Base-by-base conservation (phyloP, 2,888 invertebrate species). In the Bursaphelenchus okinawaensis region DNA sequence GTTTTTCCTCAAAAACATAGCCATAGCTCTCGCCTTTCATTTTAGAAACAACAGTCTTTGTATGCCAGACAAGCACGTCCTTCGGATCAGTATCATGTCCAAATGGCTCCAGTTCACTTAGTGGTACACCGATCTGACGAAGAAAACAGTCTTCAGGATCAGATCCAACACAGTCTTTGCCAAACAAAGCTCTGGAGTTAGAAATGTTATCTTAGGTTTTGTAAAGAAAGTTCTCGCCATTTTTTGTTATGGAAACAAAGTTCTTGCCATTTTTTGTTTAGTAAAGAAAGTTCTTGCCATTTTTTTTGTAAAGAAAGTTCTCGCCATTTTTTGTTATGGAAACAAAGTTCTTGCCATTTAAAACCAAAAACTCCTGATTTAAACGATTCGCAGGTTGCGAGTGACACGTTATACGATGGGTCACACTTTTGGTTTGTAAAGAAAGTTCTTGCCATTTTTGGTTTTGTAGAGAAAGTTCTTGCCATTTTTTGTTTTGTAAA, bases 131-230 rank as follows among this genome's bases (percentile, higher is more conserved):
- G 55, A 72, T 67, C 28, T 71, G 72, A 0, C 51, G 31, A 0
- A 72, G 66, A 56, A 72, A 72, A 52, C 72, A 72, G 6, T 66
- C 55, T 57, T 72, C 72, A 7, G 72, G 72, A 0, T 67, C 69
- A 40, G 51, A 26, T 40, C 68, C 68, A 51, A 63, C 60, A 52
- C 72, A 72, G 9, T 55, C n/a, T 24, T 62, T 61, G 24, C 57
- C 59, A 59, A 72, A 72, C 4, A 56, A 52, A n/a, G 72, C 70
- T 40, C 72, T 72, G 56, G 52, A 66, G n/a, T 16, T 16, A n/a
- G n/a, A n/a, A n/a, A n/a, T n/a, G n/a, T n/a, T n/a, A n/a, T n/a
- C n/a, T n/a, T n/a, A 1, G 12, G 2, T 16, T 40, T 4, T 40
- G 40, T n/a, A 40, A 40, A 40, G 6, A 40, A 40, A n/a, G n/a